phyloP scores from a whole-genome alignment of 2,888 invertebrate species.

The Vannuccia rotundouncinata region DNA sequence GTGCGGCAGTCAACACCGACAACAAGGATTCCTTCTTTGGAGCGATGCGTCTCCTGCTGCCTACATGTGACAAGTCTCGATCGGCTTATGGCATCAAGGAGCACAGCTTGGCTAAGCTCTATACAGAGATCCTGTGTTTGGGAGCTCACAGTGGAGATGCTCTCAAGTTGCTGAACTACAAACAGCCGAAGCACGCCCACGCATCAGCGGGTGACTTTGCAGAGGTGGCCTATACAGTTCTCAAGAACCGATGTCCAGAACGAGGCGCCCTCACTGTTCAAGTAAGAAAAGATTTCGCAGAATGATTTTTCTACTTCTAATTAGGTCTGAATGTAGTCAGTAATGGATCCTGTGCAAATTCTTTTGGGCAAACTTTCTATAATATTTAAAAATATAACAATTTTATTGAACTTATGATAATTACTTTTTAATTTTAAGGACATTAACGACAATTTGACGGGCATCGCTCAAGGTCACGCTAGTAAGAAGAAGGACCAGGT shows the following conservation, averaged over 20 bases:
- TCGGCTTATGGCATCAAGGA: conserved; percentile 76
- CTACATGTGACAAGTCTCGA: conserved; percentile 71
- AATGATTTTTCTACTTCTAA: too few species aligned
- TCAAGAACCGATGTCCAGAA: conserved; percentile 60
- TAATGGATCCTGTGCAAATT: too few species aligned
- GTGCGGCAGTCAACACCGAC: conserved; percentile 56
- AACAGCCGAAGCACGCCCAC: conserved; percentile 54
- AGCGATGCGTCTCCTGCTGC: conserved; percentile 71
- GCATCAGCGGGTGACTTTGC: conserved; percentile 68
- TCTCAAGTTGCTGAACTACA: conserved; percentile 60
- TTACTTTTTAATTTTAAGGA: too few species aligned
- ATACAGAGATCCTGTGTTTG: conserved; percentile 69
- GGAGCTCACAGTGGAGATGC: conserved; percentile 64
- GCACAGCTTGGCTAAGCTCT: conserved; percentile 66
- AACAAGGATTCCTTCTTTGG: conserved; percentile 62
- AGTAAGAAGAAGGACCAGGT: conserved; percentile 57
- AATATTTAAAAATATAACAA: too few species aligned
- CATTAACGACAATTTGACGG: conserved; percentile 70
- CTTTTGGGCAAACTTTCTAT: too few species aligned
- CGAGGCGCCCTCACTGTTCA: conserved; percentile 60
- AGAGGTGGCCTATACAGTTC: conserved; percentile 67
- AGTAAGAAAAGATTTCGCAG: conserved; percentile 27
- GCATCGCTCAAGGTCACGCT: conserved; percentile 66
- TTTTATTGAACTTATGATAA: too few species aligned
- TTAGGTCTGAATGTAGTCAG: too few species aligned